Evolutionary conservation across 2,888 invertebrate species (phyloP), one percentile per base, ranked within the genome.

Genomic region (Andrena chrysosceles): DNA sequence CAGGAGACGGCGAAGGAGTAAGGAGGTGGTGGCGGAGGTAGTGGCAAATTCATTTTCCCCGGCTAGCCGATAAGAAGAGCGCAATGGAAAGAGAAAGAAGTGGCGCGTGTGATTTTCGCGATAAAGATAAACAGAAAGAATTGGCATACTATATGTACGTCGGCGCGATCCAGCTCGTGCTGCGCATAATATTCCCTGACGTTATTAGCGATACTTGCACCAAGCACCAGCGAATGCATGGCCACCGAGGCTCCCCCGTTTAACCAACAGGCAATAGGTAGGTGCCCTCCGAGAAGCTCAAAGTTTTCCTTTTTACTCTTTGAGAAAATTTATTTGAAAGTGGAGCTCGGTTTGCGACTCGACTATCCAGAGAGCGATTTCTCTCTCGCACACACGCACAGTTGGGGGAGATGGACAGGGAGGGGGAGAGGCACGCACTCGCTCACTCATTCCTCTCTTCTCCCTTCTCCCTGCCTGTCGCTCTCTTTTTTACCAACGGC

Each of bases 1-100:
- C 10, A n/a, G 26, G 26, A 60, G 42, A 6, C 16, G 48, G 20
- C 8, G 20, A 10, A 29, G 13, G 48, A 20, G 10, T 29, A 48
- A 6, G 42, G 10, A 6, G 29, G 13, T 20, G 52, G 4, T 10
- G 6, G 23, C 4, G 10, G 13, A 67, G 10, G 42, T 35, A 63
- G 16, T 26, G 26, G 35, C n/a, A 31, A 42, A 26, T 35, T n/a
- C 33, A 6, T 52, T 29, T 54, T 29, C 52, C 52, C 68, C 73
- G 33, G 31, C 5, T 16, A 23, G 31, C 64, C 42, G 85, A 85
- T 85, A 85, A 85, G 78, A 66, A 77, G 81, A 70, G 70, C 42
- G 63, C 68, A 59, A 26, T 48, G 66, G 20, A 33, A 48, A 63
- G 68, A 56, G 60, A 66, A 54, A 23, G 67, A 60, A 68, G 54